Evolutionary conservation across 2,888 invertebrate genomes (phyloP).

Genomic region (Drosophila borealis): DNA sequence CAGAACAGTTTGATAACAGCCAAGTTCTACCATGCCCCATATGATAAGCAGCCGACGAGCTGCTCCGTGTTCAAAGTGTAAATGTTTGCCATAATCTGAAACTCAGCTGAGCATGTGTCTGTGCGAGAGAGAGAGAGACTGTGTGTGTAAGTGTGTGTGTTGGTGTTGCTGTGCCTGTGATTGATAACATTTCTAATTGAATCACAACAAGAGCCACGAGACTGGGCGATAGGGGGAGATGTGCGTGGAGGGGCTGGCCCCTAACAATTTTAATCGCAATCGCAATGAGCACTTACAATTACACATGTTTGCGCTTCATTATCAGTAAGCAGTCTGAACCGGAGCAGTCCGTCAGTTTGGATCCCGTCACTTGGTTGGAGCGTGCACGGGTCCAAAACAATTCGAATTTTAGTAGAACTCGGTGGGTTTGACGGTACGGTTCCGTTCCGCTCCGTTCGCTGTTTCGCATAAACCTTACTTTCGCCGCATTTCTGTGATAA

Average conservation of each 20-base stretch:
- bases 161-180: slow-evolving; percentile 38
- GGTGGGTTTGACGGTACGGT: slow-evolving; percentile 58
- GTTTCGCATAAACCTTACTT: not conserved
- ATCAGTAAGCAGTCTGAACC: slow-evolving; percentile 47
- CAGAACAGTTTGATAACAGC: slow-evolving; percentile 49
- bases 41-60: slow-evolving; percentile 55
- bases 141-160: slow-evolving; percentile 23
- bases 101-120: slow-evolving; percentile 16
- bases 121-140: not conserved
- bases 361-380: slow-evolving; percentile 40
- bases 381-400: slow-evolving; percentile 38
- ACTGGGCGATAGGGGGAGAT: not conserved
- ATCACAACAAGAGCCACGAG: slow-evolving; percentile 54
- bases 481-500: slow-evolving; percentile 47
- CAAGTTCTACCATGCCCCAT: slow-evolving; percentile 53
- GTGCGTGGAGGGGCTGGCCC: slow-evolving; percentile 11
- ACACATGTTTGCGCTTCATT: slow-evolving; percentile 72
- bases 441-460: slow-evolving; percentile 15
- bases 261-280: slow-evolving; percentile 68
- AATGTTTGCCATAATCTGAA: slow-evolving; percentile 65
- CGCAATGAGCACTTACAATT: slow-evolving; percentile 70
- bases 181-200: slow-evolving; percentile 71
- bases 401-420: slow-evolving; percentile 58
- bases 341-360: slow-evolving; percentile 20
- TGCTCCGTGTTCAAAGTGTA: slow-evolving; percentile 39